Evolutionary conservation across 2,113 vertebrate species (phyloP).

Genomic region (Phodopus roborovskii): DNA sequence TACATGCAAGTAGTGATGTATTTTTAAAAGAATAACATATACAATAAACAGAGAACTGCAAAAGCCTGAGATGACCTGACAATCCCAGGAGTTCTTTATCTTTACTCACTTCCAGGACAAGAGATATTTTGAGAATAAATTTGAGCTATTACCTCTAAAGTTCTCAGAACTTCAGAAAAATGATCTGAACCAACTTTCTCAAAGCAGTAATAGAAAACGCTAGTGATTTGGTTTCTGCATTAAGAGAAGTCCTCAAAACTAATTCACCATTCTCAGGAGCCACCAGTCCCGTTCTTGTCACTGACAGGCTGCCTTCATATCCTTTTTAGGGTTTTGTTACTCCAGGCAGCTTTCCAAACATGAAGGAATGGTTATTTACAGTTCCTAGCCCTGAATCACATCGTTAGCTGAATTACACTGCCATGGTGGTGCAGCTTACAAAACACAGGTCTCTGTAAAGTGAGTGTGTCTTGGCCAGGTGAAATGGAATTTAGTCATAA

Average conservation of each 20-base stretch:
- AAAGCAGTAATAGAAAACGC: background rate
- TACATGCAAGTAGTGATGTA: background rate
- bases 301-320: background rate
- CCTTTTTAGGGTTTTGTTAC: conserved; percentile 24
- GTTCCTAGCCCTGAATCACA: conserved; percentile 44
- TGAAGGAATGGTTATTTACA: conserved; percentile 66
- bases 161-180: conserved; percentile 3
- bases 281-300: background rate
- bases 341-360: conserved; percentile 68
- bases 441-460: conserved; percentile 12
- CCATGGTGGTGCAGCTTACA: conserved; percentile 40
- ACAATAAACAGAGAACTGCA: background rate
- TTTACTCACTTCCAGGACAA: background rate
- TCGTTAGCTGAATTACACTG: conserved; percentile 31
- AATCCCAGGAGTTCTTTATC: background rate
- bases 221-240: background rate
- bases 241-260: background rate
- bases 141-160: background rate
- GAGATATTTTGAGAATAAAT: background rate
- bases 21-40: background rate
- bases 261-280: background rate
- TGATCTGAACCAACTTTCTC: background rate
- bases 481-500: conserved; percentile 50
- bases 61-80: background rate
- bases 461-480: conserved; percentile 49